Percentiles rank a stretch among this genome's conserved stretches.
Conservation (phyloP, 1,140 invertebrate genomes). For the Bombus sibiricus region DNA sequence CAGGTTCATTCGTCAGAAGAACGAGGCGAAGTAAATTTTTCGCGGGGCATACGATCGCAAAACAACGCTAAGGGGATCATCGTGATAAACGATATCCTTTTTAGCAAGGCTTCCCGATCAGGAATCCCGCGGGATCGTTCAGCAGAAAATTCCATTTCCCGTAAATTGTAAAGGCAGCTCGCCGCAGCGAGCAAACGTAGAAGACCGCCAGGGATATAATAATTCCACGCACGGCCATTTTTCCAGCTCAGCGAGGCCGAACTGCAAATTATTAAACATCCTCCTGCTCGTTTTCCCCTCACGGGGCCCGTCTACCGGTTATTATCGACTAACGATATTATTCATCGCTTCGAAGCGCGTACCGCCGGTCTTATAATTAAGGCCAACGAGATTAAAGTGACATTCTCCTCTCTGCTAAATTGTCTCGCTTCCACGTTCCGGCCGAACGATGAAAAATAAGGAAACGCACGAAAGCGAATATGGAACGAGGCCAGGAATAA, state of each 20-base stretch:
- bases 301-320: neutral
- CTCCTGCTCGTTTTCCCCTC: neutral
- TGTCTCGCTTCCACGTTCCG: conserved; percentile 7
- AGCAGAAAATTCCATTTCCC: conserved; percentile 45
- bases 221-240: conserved; percentile 30
- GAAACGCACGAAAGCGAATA: neutral
- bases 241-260: conserved; percentile 10
- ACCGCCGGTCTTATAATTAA: conserved; percentile 50
- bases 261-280: conserved; percentile 30
- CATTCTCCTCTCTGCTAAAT: conserved; percentile 23
- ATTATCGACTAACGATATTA: conserved; percentile 46
- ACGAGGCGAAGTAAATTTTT: neutral
- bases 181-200: neutral
- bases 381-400: conserved; percentile 53
- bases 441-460: conserved; percentile 38
- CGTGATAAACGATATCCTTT: conserved; percentile 43
- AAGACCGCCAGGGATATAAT: conserved; percentile 3
- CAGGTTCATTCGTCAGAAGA: neutral
- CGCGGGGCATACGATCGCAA: neutral
- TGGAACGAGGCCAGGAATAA: neutral
- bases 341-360: conserved; percentile 31
- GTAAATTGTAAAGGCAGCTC: conserved; percentile 25
- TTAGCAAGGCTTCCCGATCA: neutral
- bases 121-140: conserved; percentile 10
- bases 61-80: conserved; percentile 29